Percentiles rank a stretch among this genome's conserved stretches.
Conservation (phyloP, 2,113 vertebrate genomes). For the Gymnocephalus cernua region DNA sequence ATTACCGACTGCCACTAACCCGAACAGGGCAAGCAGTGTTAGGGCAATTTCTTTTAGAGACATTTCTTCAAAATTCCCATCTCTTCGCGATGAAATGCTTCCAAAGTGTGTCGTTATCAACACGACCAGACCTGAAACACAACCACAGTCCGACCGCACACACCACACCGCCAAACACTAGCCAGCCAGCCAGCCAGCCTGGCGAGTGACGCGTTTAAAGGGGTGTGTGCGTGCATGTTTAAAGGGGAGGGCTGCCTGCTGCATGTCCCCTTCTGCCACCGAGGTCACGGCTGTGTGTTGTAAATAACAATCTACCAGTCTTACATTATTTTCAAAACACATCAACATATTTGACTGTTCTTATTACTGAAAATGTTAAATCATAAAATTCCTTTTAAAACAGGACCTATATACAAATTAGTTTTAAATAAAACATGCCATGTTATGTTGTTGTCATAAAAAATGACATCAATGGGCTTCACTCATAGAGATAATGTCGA, state of each 20-base stretch:
- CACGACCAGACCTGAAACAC: conserved; percentile 73
- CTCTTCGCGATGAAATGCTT: conserved; percentile 79
- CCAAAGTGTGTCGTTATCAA: conserved; percentile 76
- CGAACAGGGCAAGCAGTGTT: conserved; percentile 77
- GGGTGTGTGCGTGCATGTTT: conserved; percentile 70
- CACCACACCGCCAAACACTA: conserved; percentile 69
- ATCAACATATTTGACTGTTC: too few species aligned
- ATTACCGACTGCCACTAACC: conserved; percentile 70
- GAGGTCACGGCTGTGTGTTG: conserved; percentile 46
- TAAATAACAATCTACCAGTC: conserved; percentile 19
- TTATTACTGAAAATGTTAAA: neutral
- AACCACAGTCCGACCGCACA: conserved; percentile 79
- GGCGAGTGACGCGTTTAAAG: conserved; percentile 81
- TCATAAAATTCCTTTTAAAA: neutral
- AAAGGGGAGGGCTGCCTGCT: conserved; percentile 75
- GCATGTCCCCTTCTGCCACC: conserved; percentile 32
- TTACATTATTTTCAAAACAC: neutral
- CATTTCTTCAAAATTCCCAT: conserved; percentile 85
- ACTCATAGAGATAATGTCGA: neutral
- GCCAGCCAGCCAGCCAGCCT: conserved; percentile 64
- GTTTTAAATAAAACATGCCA: neutral
- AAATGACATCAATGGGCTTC: neutral
- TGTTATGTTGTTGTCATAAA: neutral
- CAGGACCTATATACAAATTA: neutral
- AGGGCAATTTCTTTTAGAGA: conserved; percentile 72